Conservation (phyloP, 1,140 invertebrate genomes). For the Carposina sasakii region DNA sequence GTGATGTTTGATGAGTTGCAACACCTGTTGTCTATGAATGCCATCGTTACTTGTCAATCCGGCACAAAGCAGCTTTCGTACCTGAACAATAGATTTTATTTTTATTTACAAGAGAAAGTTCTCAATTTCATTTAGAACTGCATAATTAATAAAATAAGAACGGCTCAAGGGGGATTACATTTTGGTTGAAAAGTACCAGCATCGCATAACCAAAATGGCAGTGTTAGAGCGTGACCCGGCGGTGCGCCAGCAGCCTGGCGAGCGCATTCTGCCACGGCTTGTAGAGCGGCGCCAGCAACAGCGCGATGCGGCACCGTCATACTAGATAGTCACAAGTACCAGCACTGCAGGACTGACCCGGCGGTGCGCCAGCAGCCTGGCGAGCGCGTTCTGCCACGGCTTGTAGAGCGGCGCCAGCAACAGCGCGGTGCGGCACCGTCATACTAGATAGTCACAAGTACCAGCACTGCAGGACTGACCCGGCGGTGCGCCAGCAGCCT, state of each 20-base stretch:
- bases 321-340: too few relatives aligned
- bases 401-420: conserved; percentile 37
- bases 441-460: too few relatives aligned
- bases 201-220: too few relatives aligned
- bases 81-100: too few relatives aligned
- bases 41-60: conserved; percentile 47
- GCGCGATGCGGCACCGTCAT: conserved; percentile 47
- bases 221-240: too few relatives aligned
- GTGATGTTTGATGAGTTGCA: conserved; percentile 63
- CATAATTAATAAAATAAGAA: too few relatives aligned
- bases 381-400: conserved; percentile 55
- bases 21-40: conserved; percentile 42
- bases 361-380: conserved; percentile 52
- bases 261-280: conserved; percentile 52
- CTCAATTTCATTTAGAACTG: too few relatives aligned
- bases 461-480: too few relatives aligned
- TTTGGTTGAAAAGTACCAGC: too few relatives aligned
- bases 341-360: conserved; percentile 50
- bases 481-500: conserved; percentile 58
- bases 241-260: conserved; percentile 52
- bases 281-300: conserved; percentile 41
- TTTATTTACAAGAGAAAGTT: too few relatives aligned
- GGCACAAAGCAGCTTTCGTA: conserved; percentile 51
- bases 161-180: too few relatives aligned
- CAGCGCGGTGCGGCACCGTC: conserved; percentile 49